phyloP scores from a whole-genome alignment of 2,797 vertebrate genomes.

The Aldrovandia affinis region DNA sequence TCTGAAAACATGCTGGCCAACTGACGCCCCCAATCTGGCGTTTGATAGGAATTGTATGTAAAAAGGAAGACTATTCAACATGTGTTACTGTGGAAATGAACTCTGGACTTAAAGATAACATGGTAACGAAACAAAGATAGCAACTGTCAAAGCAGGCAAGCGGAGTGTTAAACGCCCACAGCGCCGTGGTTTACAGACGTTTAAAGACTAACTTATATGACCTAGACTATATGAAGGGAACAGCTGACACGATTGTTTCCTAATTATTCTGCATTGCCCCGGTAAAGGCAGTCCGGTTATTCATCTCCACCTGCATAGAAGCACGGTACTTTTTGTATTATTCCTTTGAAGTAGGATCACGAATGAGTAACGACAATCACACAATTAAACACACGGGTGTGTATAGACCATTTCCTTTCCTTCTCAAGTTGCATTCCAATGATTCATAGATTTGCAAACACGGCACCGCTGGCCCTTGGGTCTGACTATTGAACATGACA shows the following conservation, averaged over 20 bases:
- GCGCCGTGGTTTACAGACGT: conserved; percentile 5
- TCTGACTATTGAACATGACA: neutral
- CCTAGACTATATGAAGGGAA: neutral
- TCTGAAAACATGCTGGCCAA: neutral
- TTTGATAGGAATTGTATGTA: neutral
- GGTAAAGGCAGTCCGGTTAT: neutral
- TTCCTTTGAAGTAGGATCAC: neutral
- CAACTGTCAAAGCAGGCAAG: conserved; percentile 5
- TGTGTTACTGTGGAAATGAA: conserved; percentile 56
- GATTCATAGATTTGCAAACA: conserved; percentile 63
- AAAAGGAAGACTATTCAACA: conserved; percentile 28
- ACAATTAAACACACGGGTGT: conserved; percentile 52
- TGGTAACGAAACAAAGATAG: conserved; percentile 61
- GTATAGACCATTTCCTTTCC: conserved; percentile 46
- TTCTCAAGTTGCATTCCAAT: conserved; percentile 55
- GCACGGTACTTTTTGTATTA: conserved; percentile 22
- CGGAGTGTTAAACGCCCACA: conserved; percentile 12
- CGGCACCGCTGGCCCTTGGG: neutral
- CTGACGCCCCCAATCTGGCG: neutral
- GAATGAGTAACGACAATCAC: conserved; percentile 35
- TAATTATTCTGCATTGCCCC: no score
- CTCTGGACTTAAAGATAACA: conserved; percentile 53
- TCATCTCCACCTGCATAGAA: neutral
- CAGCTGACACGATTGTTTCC: no score
- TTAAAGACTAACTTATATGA: neutral